Conservation (phyloP, 2,113 vertebrate genomes). For the Podarcis raffonei region DNA sequence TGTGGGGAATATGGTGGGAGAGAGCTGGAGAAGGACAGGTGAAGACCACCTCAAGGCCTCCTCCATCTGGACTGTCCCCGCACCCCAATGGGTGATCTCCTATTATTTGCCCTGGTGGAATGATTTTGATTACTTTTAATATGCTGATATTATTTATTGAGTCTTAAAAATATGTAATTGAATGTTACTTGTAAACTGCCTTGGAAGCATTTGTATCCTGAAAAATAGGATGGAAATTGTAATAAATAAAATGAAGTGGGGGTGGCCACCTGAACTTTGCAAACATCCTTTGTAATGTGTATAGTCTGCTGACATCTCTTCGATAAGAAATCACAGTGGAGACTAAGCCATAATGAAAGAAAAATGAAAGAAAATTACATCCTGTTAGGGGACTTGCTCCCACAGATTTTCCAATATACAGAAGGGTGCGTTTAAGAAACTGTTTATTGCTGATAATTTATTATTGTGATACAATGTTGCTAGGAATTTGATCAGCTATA, state of each 20-base stretch:
- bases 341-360: neutral
- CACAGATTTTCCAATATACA: slow-evolving; percentile 10
- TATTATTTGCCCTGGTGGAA: no score
- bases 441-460: neutral
- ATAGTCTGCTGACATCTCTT: neutral
- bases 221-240: no score
- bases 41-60: no score
- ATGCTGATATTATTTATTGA: neutral
- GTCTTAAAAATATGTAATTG: no score
- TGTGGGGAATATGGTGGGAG: no score
- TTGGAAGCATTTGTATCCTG: no score
- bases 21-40: no score
- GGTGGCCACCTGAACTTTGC: neutral
- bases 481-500: slow-evolving; percentile 24
- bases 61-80: no score
- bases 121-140: neutral
- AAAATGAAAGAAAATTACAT: neutral
- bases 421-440: neutral
- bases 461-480: slow-evolving; percentile 15
- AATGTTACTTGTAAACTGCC: no score
- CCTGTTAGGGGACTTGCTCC: neutral
- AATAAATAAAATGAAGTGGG: no score
- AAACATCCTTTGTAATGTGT: neutral
- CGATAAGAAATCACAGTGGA: neutral
- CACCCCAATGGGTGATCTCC: no score